Conservation (phyloP, 2,888 invertebrate genomes). For the Suillia variegata region DNA sequence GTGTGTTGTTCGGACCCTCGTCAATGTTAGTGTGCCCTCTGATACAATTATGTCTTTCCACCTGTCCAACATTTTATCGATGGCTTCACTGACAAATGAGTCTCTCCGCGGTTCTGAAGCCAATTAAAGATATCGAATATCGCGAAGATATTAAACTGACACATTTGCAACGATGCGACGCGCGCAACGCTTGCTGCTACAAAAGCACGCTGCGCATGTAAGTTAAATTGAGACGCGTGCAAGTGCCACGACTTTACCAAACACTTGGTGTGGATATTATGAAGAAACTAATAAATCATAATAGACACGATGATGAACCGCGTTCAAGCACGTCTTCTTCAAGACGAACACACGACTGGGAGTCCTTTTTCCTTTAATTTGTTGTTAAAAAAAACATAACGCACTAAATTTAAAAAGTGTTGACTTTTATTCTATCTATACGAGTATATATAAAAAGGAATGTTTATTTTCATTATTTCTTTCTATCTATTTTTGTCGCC, state of each 20-base stretch:
- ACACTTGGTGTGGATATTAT: neutral
- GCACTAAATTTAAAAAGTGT: too few relatives aligned
- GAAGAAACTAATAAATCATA: constrained; percentile 45
- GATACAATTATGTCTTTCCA: constrained; percentile 47
- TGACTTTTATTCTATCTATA: too few relatives aligned
- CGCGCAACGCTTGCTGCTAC: neutral
- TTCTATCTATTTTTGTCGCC: too few relatives aligned
- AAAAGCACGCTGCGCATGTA: constrained; percentile 29
- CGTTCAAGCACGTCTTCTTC: too few relatives aligned
- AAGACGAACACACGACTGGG: too few relatives aligned
- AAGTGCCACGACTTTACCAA: neutral
- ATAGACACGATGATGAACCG: too few relatives aligned
- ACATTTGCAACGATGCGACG: constrained; percentile 25
- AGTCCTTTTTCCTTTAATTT: too few relatives aligned
- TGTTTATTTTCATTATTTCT: too few relatives aligned
- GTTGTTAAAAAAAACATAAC: too few relatives aligned
- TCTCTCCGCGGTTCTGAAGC: constrained; percentile 42
- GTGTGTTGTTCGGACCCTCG: constrained; percentile 32
- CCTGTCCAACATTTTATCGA: constrained; percentile 52
- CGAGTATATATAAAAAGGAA: too few relatives aligned
- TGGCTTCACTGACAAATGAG: constrained; percentile 54
- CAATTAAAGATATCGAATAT: constrained; percentile 52
- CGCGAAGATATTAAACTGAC: constrained; percentile 38
- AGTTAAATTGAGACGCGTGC: constrained; percentile 36
- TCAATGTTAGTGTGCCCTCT: constrained; percentile 26